Evolutionary conservation across 2,797 vertebrate genomes (phyloP).

Genomic region (Pygocentrus nattereri): DNA sequence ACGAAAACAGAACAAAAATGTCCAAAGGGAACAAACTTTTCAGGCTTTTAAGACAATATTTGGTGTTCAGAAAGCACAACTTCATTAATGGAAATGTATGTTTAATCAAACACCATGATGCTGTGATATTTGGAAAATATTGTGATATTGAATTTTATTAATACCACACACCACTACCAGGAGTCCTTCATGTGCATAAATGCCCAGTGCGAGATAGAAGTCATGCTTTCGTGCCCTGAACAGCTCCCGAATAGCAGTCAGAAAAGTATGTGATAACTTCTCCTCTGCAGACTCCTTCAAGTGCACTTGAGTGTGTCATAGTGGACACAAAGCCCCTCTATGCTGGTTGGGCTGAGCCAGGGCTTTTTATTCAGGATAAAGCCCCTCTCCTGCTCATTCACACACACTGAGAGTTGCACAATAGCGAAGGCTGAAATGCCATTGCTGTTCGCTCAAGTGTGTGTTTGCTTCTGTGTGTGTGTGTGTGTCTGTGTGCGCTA

Average conservation of each 20-base stretch:
- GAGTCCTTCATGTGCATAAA: background rate
- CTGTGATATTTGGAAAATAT: background rate
- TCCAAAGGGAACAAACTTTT: background rate
- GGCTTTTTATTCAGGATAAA: conserved; percentile 65
- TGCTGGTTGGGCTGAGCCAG: conserved; percentile 62
- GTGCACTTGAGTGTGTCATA: conserved; percentile 73
- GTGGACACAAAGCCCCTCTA: conserved; percentile 74
- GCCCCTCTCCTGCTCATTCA: conserved; percentile 31
- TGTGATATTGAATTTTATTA: background rate
- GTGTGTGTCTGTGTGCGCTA: conserved; percentile 36
- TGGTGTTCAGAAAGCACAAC: no score
- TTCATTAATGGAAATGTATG: background rate
- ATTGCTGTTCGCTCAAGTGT: conserved; percentile 57
- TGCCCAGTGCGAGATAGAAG: background rate
- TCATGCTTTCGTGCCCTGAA: background rate
- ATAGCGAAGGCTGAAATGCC: conserved; percentile 51
- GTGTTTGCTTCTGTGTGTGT: conserved; percentile 40
- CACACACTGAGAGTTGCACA: conserved; percentile 37
- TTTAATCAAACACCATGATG: background rate
- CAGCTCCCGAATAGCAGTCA: conserved; percentile 26
- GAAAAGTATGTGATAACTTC: conserved; percentile 69
- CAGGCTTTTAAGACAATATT: no score
- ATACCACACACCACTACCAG: background rate
- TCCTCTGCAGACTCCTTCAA: conserved; percentile 70
- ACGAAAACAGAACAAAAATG: background rate